Conservation (phyloP, 1,140 invertebrate species). For the Brachionus manjavacas region DNA sequence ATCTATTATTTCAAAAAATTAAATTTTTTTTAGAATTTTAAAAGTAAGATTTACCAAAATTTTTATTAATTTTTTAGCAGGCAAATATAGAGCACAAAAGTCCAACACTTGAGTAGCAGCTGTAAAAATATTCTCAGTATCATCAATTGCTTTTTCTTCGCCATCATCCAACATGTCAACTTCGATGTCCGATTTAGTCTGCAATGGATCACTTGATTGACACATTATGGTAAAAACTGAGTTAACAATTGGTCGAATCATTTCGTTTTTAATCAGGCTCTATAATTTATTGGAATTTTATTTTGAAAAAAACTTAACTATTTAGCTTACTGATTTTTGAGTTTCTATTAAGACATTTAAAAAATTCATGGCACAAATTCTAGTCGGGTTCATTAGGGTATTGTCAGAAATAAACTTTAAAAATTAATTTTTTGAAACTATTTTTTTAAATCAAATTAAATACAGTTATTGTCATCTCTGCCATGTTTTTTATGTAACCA, state of each 20-base stretch:
- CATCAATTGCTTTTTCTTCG: slow-evolving; percentile 11
- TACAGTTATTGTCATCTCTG: slow-evolving; percentile 26
- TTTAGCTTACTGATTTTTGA: slow-evolving; percentile 26
- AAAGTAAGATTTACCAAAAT: slow-evolving; percentile 1
- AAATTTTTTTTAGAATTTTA: neutral
- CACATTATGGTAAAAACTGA: slow-evolving; percentile 24
- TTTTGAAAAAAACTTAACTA: neutral
- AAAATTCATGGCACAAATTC: slow-evolving; percentile 39
- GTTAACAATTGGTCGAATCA: slow-evolving; percentile 24
- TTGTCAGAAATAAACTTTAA: slow-evolving; percentile 3
- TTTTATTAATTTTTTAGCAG: slow-evolving; percentile 38
- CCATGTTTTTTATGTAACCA: neutral
- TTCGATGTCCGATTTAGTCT: slow-evolving; percentile 35
- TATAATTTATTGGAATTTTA: neutral
- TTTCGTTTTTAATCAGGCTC: slow-evolving; percentile 27
- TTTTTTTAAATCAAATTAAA: neutral
- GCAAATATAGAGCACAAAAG: slow-evolving; percentile 30
- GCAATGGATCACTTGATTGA: slow-evolving; percentile 38
- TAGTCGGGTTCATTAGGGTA: neutral
- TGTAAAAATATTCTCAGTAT: slow-evolving; percentile 37
- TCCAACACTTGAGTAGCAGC: slow-evolving; percentile 32
- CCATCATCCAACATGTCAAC: slow-evolving; percentile 17
- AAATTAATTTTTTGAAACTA: neutral
- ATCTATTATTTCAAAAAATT: neutral
- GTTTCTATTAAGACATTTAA: slow-evolving; percentile 27